phyloP scores from a whole-genome alignment of 2,888 invertebrate species.

The Malthinus seriepunctatus region DNA sequence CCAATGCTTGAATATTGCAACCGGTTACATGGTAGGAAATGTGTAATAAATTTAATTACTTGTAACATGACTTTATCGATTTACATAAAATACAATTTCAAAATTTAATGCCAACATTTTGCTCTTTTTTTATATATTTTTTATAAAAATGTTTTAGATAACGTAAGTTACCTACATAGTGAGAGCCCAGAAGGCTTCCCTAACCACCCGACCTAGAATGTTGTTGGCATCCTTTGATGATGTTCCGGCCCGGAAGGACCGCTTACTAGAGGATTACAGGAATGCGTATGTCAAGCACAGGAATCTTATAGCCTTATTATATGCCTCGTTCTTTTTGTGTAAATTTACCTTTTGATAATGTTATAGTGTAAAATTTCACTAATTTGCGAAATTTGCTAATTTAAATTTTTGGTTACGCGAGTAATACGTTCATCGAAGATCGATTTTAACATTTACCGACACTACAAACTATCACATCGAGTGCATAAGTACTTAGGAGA shows the following conservation, averaged over 20 bases:
- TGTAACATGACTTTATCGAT: too few relatives aligned
- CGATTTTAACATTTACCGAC: not conserved
- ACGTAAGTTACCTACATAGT: slow-evolving; percentile 1
- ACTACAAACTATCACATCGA: not conserved
- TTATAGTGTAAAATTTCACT: not conserved
- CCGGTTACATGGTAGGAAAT: too few relatives aligned
- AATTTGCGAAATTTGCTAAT: too few relatives aligned
- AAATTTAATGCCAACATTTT: too few relatives aligned
- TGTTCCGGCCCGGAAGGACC: slow-evolving; percentile 34
- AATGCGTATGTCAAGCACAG: slow-evolving; percentile 33
- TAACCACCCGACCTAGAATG: slow-evolving; percentile 35
- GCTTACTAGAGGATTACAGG: slow-evolving; percentile 30
- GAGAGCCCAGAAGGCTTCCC: slow-evolving; percentile 18
- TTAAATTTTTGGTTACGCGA: too few relatives aligned
- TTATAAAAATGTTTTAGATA: not conserved
- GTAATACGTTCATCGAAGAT: too few relatives aligned
- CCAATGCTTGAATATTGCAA: too few relatives aligned
- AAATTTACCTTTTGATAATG: slow-evolving; percentile 16
- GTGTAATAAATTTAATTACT: too few relatives aligned
- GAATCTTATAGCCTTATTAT: slow-evolving; percentile 17
- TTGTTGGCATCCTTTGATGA: slow-evolving; percentile 37
- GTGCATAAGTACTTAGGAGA: not conserved
- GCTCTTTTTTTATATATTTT: too few relatives aligned
- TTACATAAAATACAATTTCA: too few relatives aligned
- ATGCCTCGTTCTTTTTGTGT: slow-evolving; percentile 13